phyloP scores from a whole-genome alignment of 1,140 invertebrate genomes.

The Hirudo medicinalis region DNA sequence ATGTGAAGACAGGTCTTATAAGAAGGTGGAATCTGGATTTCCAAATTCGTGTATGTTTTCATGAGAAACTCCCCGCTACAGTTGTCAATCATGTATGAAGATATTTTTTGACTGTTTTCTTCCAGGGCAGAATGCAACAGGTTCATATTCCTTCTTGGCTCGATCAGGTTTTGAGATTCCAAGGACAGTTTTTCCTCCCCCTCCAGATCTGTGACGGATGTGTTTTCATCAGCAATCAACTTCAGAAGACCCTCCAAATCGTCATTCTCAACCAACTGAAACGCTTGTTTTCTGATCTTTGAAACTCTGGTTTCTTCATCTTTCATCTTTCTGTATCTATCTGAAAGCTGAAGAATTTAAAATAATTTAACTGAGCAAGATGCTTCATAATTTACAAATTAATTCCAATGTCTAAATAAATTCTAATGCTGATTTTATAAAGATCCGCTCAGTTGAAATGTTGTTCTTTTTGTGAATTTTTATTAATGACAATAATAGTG shows the following conservation, averaged over 20 bases:
- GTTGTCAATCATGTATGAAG: neutral
- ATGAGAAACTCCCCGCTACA: neutral
- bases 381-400: too few relatives aligned
- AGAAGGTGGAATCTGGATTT: slow-evolving; percentile 4
- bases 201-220: neutral
- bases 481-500: too few relatives aligned
- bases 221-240: neutral
- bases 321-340: neutral
- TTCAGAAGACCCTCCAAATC: neutral
- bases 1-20: neutral
- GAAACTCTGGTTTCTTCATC: neutral
- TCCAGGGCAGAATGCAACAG: neutral
- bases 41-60: slow-evolving; percentile 1
- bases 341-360: slow-evolving; percentile 2
- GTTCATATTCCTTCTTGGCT: neutral
- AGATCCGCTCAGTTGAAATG: too few relatives aligned
- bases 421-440: too few relatives aligned
- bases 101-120: neutral
- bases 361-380: too few relatives aligned
- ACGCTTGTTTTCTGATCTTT: neutral
- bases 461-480: too few relatives aligned
- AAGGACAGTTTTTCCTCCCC: neutral
- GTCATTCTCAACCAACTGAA: neutral
- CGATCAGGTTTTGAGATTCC: neutral
- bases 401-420: too few relatives aligned